These are phyloP conservation scores for Tupaia chinensis DNA, from an alignment of 2,113 vertebrate species.

Conservation along the genomic window DNA sequence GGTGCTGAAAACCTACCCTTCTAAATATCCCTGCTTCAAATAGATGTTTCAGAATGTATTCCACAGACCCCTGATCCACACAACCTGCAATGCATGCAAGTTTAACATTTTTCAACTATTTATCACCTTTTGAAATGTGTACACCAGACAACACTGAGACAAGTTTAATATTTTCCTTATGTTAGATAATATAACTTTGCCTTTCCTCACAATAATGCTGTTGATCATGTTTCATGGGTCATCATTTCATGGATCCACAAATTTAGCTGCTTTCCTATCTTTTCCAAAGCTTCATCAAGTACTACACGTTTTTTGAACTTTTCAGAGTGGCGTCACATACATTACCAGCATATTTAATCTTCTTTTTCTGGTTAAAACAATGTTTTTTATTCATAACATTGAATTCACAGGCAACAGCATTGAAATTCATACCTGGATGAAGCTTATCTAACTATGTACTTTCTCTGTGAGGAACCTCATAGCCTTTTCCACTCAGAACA, in stretches of 20 bases:
- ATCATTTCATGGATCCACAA: neutral
- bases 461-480: neutral
- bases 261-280: neutral
- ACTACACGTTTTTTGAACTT: neutral
- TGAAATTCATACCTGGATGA: neutral
- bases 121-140: slow-evolving; percentile 24
- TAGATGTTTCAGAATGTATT: neutral
- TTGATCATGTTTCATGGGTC: neutral
- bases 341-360: neutral
- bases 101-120: slow-evolving; percentile 38
- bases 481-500: slow-evolving; percentile 16
- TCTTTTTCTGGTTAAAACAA: slow-evolving; percentile 35
- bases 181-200: neutral
- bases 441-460: slow-evolving; percentile 19
- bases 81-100: neutral
- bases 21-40: neutral
- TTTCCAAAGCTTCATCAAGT: neutral
- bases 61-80: neutral
- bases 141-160: neutral
- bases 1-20: neutral
- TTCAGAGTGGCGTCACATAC: neutral
- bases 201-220: neutral
- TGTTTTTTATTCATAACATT: neutral
- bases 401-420: neutral
- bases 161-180: neutral